Conservation (phyloP, 2,888 invertebrate species). For the Scaeva pyrastri region DNA sequence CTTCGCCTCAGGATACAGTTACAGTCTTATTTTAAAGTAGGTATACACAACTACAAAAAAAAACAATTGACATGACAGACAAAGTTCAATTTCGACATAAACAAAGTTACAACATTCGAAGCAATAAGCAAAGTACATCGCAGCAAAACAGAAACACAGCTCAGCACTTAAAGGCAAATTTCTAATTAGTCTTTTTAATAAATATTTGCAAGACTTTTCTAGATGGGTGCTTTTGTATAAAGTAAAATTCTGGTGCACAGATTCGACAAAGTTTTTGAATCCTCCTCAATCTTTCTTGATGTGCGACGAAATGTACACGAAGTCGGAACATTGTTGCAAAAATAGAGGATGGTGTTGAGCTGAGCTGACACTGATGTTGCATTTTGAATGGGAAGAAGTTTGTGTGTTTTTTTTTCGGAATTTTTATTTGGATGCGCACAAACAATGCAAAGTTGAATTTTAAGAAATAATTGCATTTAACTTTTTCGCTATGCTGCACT, state of each 20-base stretch:
- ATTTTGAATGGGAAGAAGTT: constrained; percentile 14
- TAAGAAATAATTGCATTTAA: constrained; percentile 56
- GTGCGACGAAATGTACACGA: neutral
- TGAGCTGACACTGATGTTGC: constrained; percentile 8
- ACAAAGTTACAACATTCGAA: constrained; percentile 42
- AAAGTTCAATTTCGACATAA: constrained; percentile 56
- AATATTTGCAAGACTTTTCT: constrained; percentile 71
- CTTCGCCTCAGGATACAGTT: too few species aligned
- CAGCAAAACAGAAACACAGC: constrained; percentile 22
- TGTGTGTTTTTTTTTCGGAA: too few species aligned
- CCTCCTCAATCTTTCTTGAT: neutral
- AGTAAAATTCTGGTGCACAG: constrained; percentile 52
- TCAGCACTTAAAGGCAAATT: constrained; percentile 53
- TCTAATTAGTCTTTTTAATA: constrained; percentile 66
- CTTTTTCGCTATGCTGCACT: constrained; percentile 35
- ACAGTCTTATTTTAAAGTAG: too few species aligned
- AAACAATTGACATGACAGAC: constrained; percentile 30
- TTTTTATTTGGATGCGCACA: neutral
- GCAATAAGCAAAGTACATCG: constrained; percentile 29
- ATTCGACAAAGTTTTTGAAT: constrained; percentile 57
- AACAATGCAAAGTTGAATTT: constrained; percentile 37
- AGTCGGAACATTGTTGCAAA: constrained; percentile 9
- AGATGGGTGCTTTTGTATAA: constrained; percentile 59
- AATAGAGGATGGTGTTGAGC: neutral
- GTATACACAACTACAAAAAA: too few species aligned